phyloP scores from a whole-genome alignment of 1,140 invertebrate species.

The Heliconius congener region DNA sequence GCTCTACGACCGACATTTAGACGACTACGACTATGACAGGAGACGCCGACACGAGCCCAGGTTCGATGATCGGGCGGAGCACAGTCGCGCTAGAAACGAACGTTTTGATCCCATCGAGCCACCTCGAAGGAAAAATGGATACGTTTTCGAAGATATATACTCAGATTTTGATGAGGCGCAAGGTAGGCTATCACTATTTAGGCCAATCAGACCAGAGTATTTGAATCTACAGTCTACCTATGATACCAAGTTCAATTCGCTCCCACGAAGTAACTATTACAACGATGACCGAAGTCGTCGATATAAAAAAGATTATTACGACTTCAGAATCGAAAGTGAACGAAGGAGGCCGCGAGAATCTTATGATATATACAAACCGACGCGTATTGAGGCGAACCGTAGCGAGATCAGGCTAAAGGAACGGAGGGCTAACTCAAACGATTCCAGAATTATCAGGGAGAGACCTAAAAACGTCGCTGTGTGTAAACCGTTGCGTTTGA shows the following conservation, averaged over 20 bases:
- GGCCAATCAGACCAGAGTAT: slow-evolving; percentile 77
- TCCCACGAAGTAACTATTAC: slow-evolving; percentile 66
- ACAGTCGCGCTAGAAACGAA: slow-evolving; percentile 37
- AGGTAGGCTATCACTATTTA: slow-evolving; percentile 71
- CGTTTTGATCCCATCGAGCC: slow-evolving; percentile 51
- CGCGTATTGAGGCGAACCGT: slow-evolving; percentile 38
- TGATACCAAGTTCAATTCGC: slow-evolving; percentile 68
- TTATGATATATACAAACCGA: slow-evolving; percentile 58
- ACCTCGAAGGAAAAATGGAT: slow-evolving; percentile 72
- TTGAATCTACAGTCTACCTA: slow-evolving; percentile 70
- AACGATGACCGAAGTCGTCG: slow-evolving; percentile 57
- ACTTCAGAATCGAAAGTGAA: slow-evolving; percentile 69
- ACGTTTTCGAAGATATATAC: slow-evolving; percentile 79
- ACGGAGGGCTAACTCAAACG: slow-evolving; percentile 38
- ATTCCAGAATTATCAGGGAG: slow-evolving; percentile 32
- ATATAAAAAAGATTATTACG: slow-evolving; percentile 73
- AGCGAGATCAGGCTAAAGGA: slow-evolving; percentile 36
- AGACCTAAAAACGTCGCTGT: slow-evolving; percentile 70
- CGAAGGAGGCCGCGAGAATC: slow-evolving; percentile 51
- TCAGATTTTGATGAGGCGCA: slow-evolving; percentile 76
- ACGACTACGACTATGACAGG: slow-evolving; percentile 62
- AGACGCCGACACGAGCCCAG: slow-evolving; percentile 41
- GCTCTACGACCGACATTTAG: slow-evolving; percentile 61
- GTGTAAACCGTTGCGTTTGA: slow-evolving; percentile 66
- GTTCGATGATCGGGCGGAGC: slow-evolving; percentile 39